phyloP scores from a whole-genome alignment of 2,797 vertebrate species.

The Harpagifer antarcticus region DNA sequence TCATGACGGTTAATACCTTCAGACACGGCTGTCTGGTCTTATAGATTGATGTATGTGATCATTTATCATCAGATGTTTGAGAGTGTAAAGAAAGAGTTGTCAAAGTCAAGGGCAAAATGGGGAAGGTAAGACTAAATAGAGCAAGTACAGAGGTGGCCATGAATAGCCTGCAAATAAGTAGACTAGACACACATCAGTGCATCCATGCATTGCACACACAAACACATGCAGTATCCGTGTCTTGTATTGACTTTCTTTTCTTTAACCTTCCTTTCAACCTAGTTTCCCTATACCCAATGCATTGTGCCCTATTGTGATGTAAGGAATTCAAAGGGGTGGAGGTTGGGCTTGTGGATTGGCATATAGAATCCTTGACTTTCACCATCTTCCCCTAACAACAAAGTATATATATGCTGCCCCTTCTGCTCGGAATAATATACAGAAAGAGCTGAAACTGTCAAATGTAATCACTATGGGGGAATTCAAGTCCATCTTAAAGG shows the following conservation, averaged over 20 bases:
- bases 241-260: slow-evolving; percentile 15
- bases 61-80: slow-evolving; percentile 11
- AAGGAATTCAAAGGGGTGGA: neutral
- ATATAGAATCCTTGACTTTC: neutral
- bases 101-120: slow-evolving; percentile 58
- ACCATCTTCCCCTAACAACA: neutral
- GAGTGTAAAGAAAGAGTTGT: slow-evolving; percentile 33
- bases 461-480: too few relatives aligned
- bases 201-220: slow-evolving; percentile 3
- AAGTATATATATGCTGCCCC: too few relatives aligned
- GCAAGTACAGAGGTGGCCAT: slow-evolving; percentile 30
- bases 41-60: slow-evolving; percentile 13
- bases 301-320: neutral
- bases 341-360: neutral
- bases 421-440: too few relatives aligned
- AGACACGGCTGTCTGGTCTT: slow-evolving; percentile 26
- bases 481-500: too few relatives aligned
- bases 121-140: slow-evolving; percentile 45
- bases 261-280: neutral
- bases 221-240: neutral
- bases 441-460: too few relatives aligned
- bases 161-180: slow-evolving; percentile 44
- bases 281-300: neutral
- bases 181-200: slow-evolving; percentile 9
- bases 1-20: slow-evolving; percentile 24